Evolutionary conservation across 2,888 invertebrate species (phyloP).

Genomic region (Thereva unica): DNA sequence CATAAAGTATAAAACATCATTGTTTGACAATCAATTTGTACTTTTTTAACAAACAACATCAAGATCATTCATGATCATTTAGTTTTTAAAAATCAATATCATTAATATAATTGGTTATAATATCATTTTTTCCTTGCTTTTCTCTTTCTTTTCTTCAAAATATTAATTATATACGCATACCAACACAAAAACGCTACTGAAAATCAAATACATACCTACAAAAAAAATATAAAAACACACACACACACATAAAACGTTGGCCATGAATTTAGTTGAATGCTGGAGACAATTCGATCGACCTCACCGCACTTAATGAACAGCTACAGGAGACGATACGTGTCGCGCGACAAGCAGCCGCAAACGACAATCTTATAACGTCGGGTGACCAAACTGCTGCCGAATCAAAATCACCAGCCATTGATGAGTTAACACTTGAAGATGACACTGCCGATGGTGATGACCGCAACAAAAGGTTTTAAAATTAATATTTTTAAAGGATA

Average conservation of each 20-base stretch:
- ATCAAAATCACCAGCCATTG: slow-evolving; percentile 67
- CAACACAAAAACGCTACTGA: slow-evolving; percentile 10
- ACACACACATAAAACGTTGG: slow-evolving; percentile 36
- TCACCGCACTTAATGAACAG: slow-evolving; percentile 57
- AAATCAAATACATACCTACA: slow-evolving; percentile 19
- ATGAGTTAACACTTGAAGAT: slow-evolving; percentile 72
- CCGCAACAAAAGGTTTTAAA: slow-evolving; percentile 71
- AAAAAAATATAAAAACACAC: slow-evolving; percentile 37
- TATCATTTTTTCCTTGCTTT: slow-evolving; percentile 51
- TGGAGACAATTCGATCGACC: slow-evolving; percentile 54
- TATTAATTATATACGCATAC: slow-evolving; percentile 17
- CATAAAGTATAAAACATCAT: slow-evolving; percentile 1
- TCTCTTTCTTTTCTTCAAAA: slow-evolving; percentile 50
- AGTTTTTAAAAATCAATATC: slow-evolving; percentile 13
- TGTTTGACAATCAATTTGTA: not conserved
- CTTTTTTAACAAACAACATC: not conserved
- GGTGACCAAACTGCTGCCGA: slow-evolving; percentile 61
- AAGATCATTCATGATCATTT: slow-evolving; percentile 12
- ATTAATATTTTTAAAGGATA: slow-evolving; percentile 9
- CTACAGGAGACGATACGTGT: slow-evolving; percentile 58
- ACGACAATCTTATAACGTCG: slow-evolving; percentile 26
- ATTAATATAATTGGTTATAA: slow-evolving; percentile 35
- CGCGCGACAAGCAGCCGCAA: slow-evolving; percentile 53
- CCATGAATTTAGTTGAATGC: slow-evolving; percentile 22
- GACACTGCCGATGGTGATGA: slow-evolving; percentile 71